A percentile compares a stretch with the other conserved stretches of the same genome.
Conservation (phyloP, 2,888 invertebrate species). For the Drosophila flavopinicola region DNA sequence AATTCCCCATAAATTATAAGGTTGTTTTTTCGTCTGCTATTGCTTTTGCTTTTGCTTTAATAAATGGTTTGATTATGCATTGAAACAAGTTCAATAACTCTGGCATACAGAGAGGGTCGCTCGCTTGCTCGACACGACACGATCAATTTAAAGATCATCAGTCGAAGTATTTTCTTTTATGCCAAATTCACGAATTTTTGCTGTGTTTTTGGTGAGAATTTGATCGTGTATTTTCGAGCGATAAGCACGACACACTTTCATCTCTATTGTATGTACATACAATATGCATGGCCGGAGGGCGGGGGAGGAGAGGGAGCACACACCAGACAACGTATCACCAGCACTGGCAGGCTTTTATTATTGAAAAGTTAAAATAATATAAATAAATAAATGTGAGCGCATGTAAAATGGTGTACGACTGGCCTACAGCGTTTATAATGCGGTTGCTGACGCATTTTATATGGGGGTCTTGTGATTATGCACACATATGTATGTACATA, state of each 20-base stretch:
- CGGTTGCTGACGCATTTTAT: conserved; percentile 61
- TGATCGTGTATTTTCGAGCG: not conserved
- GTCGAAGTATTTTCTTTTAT: not conserved
- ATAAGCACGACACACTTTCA: conserved; percentile 4
- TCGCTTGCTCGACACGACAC: not conserved
- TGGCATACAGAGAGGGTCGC: conserved; percentile 4
- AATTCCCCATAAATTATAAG: conserved; percentile 23
- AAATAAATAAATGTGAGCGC: conserved; percentile 51
- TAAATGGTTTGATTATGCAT: conserved; percentile 32
- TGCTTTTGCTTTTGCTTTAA: conserved; percentile 19
- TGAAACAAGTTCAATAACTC: conserved; percentile 60
- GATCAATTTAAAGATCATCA: conserved; percentile 17
- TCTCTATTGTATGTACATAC: not conserved
- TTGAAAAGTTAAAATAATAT: conserved; percentile 54
- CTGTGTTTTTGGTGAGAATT: not conserved
- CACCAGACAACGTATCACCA: not conserved
- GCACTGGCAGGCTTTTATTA: conserved; percentile 43
- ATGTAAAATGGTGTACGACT: conserved; percentile 44
- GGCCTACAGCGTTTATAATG: conserved; percentile 36
- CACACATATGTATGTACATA: conserved; percentile 1
- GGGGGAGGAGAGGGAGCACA: conserved; percentile 7
- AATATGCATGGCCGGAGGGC: conserved; percentile 9
- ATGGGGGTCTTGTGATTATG: conserved; percentile 47
- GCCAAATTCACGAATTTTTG: too few species aligned
- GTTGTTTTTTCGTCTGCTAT: conserved; percentile 10